A percentile compares a stretch with the other conserved stretches of the same genome.
phyloP scores from a whole-genome alignment of 30 jellyfish, hydroid and myxozoan species.

The Aurelia sp. region DNA sequence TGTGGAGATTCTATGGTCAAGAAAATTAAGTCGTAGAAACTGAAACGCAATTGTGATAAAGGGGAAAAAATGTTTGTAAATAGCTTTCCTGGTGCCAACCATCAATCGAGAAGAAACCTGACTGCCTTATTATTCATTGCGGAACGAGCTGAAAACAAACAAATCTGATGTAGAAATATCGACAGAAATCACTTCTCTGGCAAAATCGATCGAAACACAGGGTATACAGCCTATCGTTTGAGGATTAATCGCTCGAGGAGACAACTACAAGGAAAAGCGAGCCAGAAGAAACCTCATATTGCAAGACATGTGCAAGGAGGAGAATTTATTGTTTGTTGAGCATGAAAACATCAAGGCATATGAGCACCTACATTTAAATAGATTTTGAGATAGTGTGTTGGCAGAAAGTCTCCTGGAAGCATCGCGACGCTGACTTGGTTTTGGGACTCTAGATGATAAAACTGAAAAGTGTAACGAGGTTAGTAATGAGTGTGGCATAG shows the following conservation, averaged over 20 bases:
- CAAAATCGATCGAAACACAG: constrained; percentile 1
- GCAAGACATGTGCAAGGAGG: constrained; percentile 53
- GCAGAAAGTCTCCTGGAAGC: too few relatives aligned
- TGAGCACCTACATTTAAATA: background rate
- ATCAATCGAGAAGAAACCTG: constrained; percentile 29
- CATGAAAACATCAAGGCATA: constrained; percentile 37
- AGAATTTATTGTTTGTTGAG: constrained; percentile 35
- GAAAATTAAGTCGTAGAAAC: background rate
- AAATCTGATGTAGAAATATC: constrained; percentile 10
- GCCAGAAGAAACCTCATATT: constrained; percentile 39
- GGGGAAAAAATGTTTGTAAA: constrained; percentile 7
- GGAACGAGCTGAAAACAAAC: constrained; percentile 22
- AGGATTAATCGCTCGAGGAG: constrained; percentile 27
- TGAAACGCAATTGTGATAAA: constrained; percentile 17
- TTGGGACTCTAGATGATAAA: too few relatives aligned
- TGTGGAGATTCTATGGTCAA: constrained; percentile 17
- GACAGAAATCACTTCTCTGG: constrained; percentile 10
- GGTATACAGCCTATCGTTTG: constrained; percentile 15
- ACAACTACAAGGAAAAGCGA: constrained; percentile 26
- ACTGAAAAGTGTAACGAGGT: too few relatives aligned
- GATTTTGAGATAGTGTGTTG: background rate
- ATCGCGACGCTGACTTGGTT: too few relatives aligned
- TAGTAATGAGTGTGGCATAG: too few relatives aligned
- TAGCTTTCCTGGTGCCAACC: constrained; percentile 31
- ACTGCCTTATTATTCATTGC: constrained; percentile 7